Evolutionary conservation across 2,888 invertebrate species (phyloP), one percentile per base, ranked within the genome.

Genomic region (Thera britannica): DNA sequence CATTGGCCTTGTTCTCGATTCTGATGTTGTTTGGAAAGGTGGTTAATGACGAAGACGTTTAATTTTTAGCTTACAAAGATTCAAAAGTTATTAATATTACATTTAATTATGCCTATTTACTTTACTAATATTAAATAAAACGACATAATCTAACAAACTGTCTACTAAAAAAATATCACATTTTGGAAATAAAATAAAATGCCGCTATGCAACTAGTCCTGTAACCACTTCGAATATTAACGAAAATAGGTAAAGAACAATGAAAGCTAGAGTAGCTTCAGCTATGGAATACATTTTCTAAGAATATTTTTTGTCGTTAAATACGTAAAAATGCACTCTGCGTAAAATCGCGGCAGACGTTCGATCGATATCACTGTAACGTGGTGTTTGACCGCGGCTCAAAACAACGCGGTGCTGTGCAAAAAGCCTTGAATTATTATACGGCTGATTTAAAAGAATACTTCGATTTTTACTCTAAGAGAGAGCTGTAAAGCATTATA

Each of bases 281-380:
- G 93, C 93, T 74, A 93, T 87, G 67, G 93, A 88, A 83, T 93
- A 88, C 93, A 93, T 93, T 89, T 87, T 88, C 77, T 77, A 80
- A 72, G 54, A 59, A 68, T 72, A 80, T 79, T 79, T 81, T 77
- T 81, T 79, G 75, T 75, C 62, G n/a, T 67, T 71, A 72, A 75
- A 77, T 78, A 75, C 58, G 68, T 1, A 72, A 72, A 80, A 80
- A 83, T 75, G 59, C 38, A 73, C 58, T 62, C 71, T 72, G 75
- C 76, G 73, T 58, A 64, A 74, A 76, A 75, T 71, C 77, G 74
- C 79, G 76, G 75, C 72, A 76, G 73, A 80, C 89, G 92, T 89
- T 80, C 86, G 83, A 82, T 83, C 88, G 75, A 84, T 82, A 78
- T 77, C 79, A 80, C 81, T 78, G 80, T 80, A 81, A 79, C 77